Conservation (phyloP, 2,113 vertebrate genomes). For the Miniopterus natalensis region DNA sequence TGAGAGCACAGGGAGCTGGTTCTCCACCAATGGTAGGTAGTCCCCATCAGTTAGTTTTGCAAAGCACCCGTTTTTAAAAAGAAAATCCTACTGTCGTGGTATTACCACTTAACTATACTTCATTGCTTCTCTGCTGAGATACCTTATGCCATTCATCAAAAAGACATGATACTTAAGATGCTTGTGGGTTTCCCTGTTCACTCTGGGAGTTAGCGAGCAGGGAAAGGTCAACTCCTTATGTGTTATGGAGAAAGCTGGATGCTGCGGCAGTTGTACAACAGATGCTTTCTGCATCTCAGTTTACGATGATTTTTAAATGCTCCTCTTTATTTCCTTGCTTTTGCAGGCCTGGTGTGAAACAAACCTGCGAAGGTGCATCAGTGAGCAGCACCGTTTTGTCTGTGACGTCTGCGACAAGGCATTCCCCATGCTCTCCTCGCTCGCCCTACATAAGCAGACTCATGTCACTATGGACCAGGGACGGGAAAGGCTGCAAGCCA, state of each 20-base stretch:
- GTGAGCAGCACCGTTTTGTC: constrained; percentile 96
- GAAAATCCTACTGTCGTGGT: neutral
- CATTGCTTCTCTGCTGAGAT: neutral
- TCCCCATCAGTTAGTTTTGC: neutral
- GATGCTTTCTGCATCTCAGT: neutral
- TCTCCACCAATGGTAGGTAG: neutral
- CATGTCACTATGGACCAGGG: constrained; percentile 80
- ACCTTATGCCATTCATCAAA: too few species aligned
- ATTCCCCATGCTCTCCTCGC: constrained; percentile 94
- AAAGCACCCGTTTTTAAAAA: neutral
- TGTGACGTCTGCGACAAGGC: constrained; percentile 97
- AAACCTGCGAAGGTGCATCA: constrained; percentile 95
- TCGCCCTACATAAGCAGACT: constrained; percentile 92
- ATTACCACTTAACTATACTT: neutral
- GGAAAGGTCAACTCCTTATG: fast-evolving
- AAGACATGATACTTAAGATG: neutral
- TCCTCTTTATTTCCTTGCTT: constrained; percentile 17
- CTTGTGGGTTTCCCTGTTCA: neutral
- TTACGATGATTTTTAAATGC: neutral
- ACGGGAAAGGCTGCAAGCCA: constrained; percentile 81
- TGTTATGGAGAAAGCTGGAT: neutral
- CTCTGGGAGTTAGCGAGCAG: neutral
- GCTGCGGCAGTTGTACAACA: neutral
- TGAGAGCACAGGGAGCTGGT: neutral
- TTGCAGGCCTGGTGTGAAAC: constrained; percentile 98